phyloP scores from a whole-genome alignment of 2,797 vertebrate species.

The Atherinosoma microstoma region DNA sequence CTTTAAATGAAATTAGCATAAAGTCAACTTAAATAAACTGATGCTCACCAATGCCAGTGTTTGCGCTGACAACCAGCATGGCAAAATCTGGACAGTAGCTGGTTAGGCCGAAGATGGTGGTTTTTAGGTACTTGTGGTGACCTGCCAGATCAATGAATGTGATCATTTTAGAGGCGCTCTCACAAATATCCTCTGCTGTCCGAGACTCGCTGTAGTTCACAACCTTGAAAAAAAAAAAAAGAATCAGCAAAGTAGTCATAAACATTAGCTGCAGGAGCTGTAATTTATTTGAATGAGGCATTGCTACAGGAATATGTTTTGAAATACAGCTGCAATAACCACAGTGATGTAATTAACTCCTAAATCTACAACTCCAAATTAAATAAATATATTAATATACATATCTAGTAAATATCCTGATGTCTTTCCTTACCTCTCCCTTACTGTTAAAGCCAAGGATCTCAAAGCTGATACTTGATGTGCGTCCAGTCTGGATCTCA shows the following conservation, averaged over 20 bases:
- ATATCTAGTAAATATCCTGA: too few relatives aligned
- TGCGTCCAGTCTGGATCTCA: conserved; percentile 97
- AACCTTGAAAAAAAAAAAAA: conserved; percentile 80
- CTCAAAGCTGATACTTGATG: conserved; percentile 98
- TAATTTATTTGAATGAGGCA: neutral
- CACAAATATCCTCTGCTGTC: conserved; percentile 97
- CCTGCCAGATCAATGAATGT: conserved; percentile 98
- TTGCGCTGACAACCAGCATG: conserved; percentile 97
- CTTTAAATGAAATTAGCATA: neutral
- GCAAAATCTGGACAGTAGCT: conserved; percentile 99
- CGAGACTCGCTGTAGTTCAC: conserved; percentile 98
- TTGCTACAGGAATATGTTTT: neutral
- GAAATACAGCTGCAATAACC: neutral
- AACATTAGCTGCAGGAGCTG: neutral
- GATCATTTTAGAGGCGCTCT: conserved; percentile 99
- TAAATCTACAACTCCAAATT: too few relatives aligned
- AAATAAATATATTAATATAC: too few relatives aligned
- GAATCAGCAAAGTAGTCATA: neutral
- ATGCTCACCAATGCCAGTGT: conserved; percentile 94
- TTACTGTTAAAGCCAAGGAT: conserved; percentile 98
- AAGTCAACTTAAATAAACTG: neutral
- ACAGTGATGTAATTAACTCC: neutral
- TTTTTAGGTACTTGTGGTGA: conserved; percentile 98
- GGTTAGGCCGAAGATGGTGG: conserved; percentile 98
- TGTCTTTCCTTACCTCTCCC: conserved; percentile 88